A percentile compares a stretch with the other conserved stretches of the same genome.
Evolutionary conservation across 2,888 invertebrate species (phyloP).

Genomic region (Machimus atricapillus): DNA sequence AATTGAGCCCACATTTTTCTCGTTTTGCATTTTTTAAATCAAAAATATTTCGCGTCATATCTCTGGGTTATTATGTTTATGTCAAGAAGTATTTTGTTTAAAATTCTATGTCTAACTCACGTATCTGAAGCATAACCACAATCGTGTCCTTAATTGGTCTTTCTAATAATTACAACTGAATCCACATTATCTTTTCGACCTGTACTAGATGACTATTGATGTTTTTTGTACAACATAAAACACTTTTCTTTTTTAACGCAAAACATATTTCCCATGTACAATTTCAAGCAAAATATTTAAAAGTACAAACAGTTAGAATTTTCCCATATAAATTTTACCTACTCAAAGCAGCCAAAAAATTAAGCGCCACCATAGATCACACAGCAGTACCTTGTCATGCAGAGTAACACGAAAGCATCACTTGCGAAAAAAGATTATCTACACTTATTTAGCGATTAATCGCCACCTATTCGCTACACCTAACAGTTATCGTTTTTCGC

Average conservation of each 20-base stretch:
- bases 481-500: constrained; percentile 33
- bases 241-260: background rate
- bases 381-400: background rate
- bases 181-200: background rate
- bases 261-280: background rate
- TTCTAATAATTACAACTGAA: no score
- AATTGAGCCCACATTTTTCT: no score
- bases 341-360: background rate
- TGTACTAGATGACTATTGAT: background rate
- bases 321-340: background rate
- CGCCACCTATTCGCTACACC: background rate
- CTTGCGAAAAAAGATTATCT: background rate
- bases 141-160: no score
- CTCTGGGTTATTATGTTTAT: no score
- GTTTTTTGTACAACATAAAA: background rate
- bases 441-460: background rate
- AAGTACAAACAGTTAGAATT: background rate
- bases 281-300: background rate
- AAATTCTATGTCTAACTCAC: no score
- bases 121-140: no score
- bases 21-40: no score
- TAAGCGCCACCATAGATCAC: background rate
- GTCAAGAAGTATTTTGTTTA: no score
- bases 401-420: background rate
- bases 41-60: no score